Percentiles rank a stretch among this genome's conserved stretches.
phyloP scores from a whole-genome alignment of 2,113 vertebrate genomes.

The Pseudorectes ferrugineus region DNA sequence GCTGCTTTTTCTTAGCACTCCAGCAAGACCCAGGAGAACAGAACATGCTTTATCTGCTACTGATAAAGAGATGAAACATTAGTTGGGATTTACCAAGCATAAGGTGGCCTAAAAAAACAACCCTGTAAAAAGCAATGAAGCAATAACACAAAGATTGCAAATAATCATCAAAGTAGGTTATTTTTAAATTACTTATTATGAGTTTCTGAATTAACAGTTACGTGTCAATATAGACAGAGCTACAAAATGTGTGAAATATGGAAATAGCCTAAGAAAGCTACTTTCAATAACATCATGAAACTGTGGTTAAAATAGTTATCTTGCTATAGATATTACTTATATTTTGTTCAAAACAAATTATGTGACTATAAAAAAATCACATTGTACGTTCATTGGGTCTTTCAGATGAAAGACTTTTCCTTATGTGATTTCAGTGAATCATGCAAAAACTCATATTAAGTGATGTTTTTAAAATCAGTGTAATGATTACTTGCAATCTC shows the following conservation, averaged over 20 bases:
- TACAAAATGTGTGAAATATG: neutral
- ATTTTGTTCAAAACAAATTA: neutral
- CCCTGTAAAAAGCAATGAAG: neutral
- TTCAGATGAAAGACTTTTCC: neutral
- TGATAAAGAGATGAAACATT: constrained; percentile 2
- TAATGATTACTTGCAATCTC: neutral
- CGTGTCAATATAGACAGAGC: neutral
- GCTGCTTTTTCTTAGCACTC: neutral
- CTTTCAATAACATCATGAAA: neutral
- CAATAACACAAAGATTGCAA: neutral
- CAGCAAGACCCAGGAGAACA: neutral
- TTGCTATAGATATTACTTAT: neutral
- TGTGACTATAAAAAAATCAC: neutral
- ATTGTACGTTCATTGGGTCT: neutral
- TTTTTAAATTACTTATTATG: neutral
- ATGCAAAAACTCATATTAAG: neutral
- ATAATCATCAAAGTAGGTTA: neutral
- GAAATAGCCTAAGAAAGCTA: neutral
- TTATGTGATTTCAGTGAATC: neutral
- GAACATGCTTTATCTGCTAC: constrained; percentile 17
- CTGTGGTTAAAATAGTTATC: neutral
- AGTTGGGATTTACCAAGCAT: neutral
- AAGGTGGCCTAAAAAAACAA: neutral
- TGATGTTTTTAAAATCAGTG: neutral
- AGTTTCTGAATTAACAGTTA: neutral